Base-by-base conservation (phyloP, 2,113 vertebrate genomes). In the Mesembrinibis cayennensis region DNA sequence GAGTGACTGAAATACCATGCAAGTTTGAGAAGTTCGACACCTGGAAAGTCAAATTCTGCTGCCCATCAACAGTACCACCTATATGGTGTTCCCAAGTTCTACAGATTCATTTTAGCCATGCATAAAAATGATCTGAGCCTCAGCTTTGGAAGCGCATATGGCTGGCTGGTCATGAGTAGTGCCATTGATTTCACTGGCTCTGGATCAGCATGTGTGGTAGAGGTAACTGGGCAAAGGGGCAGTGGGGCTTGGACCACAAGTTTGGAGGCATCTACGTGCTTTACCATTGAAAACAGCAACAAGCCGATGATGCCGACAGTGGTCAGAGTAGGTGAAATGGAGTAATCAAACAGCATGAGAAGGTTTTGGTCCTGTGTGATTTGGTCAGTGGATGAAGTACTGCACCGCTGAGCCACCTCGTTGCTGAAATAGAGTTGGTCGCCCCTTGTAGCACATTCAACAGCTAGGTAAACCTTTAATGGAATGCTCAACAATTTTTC, bases 61-160 rank as follows among this genome's bases (percentile, higher is more conserved):
- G 59, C 16, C 22, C 10, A 1, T 12, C 22, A 9, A 0, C 26
- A 25, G 44, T 29, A 15, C 72, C 14, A 3, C 19, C 4, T 49
- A 4, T 10, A 2, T 7, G 13, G 11, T 7, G 59, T 9, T 62
- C 29, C 55, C 16, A 11, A 9, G 11, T 61, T 25, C 13, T 45
- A 0, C 12, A 0, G 9, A 3, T 50, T 38, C 10, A 10, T 62
- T 66, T 42, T 10, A 72, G 26, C 20, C 42, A 0, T 6, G 19
- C 40, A 3, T 36, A 11, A 56, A n/a, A 18, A 21, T 3, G 4
- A 4, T 9, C 13, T 10, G 44, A 26, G 21, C n/a, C 38, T 61
- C 10, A 4, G 32, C 29, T 69, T 36, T 62, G 55, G 18, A 19
- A 5, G 47, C n/a, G 9, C 10, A 0, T 0, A 0, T 0, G 25